Percentiles rank a stretch among this genome's conserved stretches.
phyloP scores from a whole-genome alignment of 64 coral and sea anemone species.

The Montipora efflorescens region DNA sequence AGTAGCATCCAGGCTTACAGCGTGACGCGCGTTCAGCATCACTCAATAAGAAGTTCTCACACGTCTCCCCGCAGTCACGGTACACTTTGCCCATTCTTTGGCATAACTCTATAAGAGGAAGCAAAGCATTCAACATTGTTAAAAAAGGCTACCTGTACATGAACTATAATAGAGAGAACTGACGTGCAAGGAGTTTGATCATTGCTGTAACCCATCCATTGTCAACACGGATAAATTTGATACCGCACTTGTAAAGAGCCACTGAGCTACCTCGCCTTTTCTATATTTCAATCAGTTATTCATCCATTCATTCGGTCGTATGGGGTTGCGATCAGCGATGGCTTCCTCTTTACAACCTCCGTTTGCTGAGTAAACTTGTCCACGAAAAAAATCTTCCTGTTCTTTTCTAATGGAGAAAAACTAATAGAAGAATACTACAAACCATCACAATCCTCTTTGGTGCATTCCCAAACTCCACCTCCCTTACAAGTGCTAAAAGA shows the following conservation, averaged over 20 bases:
- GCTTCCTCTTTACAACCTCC: no score
- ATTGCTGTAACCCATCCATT: no score
- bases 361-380: no score
- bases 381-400: no score
- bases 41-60: slow-evolving; percentile 77
- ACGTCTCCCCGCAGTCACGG: slow-evolving; percentile 84
- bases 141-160: background rate
- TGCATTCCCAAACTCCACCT: slow-evolving; percentile 88
- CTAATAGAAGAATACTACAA: background rate
- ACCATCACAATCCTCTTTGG: slow-evolving; percentile 79
- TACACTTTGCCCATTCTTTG: slow-evolving; percentile 63
- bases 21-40: background rate
- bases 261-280: no score
- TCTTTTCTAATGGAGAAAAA: background rate
- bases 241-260: no score
- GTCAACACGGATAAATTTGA: no score
- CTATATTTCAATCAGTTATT: no score
- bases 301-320: no score
- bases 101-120: slow-evolving; percentile 67
- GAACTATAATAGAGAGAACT: no score
- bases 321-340: no score
- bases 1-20: slow-evolving; percentile 91
- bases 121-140: background rate
- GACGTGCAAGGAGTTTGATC: no score
- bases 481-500: slow-evolving; percentile 78